A percentile compares a stretch with the other conserved stretches of the same genome.
These are phyloP conservation scores for Ricordea florida DNA, from an alignment of 92 coral and sea anemone genomes.

Conservation along the genomic window DNA sequence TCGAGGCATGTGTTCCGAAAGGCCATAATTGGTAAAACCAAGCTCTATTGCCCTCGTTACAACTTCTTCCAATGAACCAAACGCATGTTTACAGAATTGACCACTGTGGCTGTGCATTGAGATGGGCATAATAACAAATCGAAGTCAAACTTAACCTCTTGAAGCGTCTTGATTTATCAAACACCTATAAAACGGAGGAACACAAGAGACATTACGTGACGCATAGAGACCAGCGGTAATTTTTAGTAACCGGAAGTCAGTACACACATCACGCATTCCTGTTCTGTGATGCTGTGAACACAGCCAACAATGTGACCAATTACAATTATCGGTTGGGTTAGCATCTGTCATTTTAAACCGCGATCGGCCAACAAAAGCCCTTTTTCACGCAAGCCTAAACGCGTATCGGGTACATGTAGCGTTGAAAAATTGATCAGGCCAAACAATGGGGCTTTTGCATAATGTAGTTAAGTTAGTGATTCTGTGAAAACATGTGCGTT, in stretches of 20 bases:
- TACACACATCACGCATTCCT: constrained; percentile 20
- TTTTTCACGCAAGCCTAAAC: constrained; percentile 78
- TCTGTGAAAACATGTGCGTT: constrained; percentile 94
- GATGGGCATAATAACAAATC: too few species aligned
- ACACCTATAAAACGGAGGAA: too few species aligned
- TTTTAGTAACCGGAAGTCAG: constrained; percentile 13
- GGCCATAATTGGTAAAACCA: constrained; percentile 71
- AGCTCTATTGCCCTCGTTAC: constrained; percentile 56
- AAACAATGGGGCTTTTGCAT: constrained; percentile 98
- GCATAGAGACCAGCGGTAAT: constrained; percentile 1
- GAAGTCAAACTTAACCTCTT: too few species aligned
- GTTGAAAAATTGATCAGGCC: constrained; percentile 84
- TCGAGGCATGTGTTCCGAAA: constrained; percentile 80
- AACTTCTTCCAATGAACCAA: constrained; percentile 53
- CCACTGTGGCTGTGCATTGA: constrained; percentile 78
- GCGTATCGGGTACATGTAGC: constrained; percentile 92
- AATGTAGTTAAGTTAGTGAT: constrained; percentile 86
- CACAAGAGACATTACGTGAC: neutral
- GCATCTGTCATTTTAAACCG: constrained; percentile 94
- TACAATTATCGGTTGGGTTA: constrained; percentile 72
- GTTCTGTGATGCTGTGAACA: constrained; percentile 53
- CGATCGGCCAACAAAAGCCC: constrained; percentile 94
- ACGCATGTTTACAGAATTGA: constrained; percentile 79
- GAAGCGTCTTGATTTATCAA: too few species aligned
- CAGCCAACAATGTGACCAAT: constrained; percentile 70